Evolutionary conservation across 2,888 invertebrate species (phyloP).

Genomic region (Polyommatus icarus): DNA sequence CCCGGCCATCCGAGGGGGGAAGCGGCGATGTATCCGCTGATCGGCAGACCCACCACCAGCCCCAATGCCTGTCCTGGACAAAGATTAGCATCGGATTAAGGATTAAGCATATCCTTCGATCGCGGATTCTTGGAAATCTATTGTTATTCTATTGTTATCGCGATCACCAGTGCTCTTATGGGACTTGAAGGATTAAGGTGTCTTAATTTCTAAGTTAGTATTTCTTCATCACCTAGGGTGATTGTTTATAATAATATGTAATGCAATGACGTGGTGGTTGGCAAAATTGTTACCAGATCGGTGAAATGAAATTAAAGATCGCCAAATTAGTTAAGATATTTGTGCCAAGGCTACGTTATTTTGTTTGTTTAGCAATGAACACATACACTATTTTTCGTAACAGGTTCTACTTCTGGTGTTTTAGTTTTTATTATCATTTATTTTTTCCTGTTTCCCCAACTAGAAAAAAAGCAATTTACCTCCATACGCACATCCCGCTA

Average conservation of each 20-base stretch:
- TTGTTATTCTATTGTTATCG: too few species aligned
- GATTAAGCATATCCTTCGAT: too few species aligned
- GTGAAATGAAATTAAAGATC: too few species aligned
- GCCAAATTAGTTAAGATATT: too few species aligned
- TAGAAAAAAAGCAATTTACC: neutral
- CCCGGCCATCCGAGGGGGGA: constrained; percentile 24
- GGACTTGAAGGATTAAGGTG: too few species aligned
- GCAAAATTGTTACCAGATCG: too few species aligned
- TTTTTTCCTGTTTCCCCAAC: neutral
- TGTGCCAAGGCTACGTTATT: neutral
- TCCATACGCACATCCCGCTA: constrained; percentile 45
- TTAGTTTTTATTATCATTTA: neutral
- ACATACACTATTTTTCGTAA: neutral
- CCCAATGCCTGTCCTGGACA: constrained; percentile 19
- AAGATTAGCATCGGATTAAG: neutral
- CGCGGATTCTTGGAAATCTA: too few species aligned
- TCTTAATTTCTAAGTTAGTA: too few species aligned
- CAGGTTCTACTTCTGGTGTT: neutral
- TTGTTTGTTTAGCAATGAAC: neutral
- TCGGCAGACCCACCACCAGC: neutral
- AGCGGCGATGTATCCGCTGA: constrained; percentile 12
- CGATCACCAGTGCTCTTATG: too few species aligned
- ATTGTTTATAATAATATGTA: too few species aligned
- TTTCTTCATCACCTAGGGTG: too few species aligned
- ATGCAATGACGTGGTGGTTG: too few species aligned